Evolutionary conservation across 2,797 vertebrate species (phyloP), one percentile per base, ranked within the genome.

Genomic region (Xenentodon cancila): DNA sequence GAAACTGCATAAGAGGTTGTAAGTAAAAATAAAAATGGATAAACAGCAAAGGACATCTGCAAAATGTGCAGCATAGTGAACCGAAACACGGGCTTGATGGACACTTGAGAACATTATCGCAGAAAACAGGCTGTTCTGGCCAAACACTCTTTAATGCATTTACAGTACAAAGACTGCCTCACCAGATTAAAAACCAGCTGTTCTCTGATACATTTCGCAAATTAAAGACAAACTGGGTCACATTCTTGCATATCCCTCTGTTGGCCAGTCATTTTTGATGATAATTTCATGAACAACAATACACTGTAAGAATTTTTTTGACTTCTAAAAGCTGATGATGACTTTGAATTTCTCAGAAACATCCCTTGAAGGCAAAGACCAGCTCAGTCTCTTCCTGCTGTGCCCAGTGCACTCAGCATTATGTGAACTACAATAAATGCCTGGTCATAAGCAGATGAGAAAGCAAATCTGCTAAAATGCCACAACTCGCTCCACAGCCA

Each of bases 401-500:
- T 60, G 54, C 57, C 62, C 56, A 67, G 34, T 77, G 51, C 63
- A 20, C 68, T 77, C 20, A 68, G 63, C 69, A 78, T 77, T 53
- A 72, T 64, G 51, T 68, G 71, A 71, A 63, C 60, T 53, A 30
- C 69, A 53, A 51, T 71, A 77, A 84, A 72, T 72, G 54, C 56
- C 61, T 27, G 25, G 80, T 76, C 68, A 55, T 46, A 61, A 82
- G 68, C 71, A 79, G 73, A 82, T 37, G 59, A 86, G 73, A 79
- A 77, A 69, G 65, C 64, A 84, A 87, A 85, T 87, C 86, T 84
- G 75, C 75, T 88, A 81, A 86, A 89, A 90, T 84, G 85, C 79
- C 44, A 54, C 78, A 75, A 68, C 81, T 82, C 70, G 59, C 71
- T 79, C 53, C 53, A 59, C 53, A 77, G 64, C 65, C 75, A 64